Evolutionary conservation across 2,888 invertebrate genomes (phyloP).

Genomic region (Leptopilina myrica): DNA sequence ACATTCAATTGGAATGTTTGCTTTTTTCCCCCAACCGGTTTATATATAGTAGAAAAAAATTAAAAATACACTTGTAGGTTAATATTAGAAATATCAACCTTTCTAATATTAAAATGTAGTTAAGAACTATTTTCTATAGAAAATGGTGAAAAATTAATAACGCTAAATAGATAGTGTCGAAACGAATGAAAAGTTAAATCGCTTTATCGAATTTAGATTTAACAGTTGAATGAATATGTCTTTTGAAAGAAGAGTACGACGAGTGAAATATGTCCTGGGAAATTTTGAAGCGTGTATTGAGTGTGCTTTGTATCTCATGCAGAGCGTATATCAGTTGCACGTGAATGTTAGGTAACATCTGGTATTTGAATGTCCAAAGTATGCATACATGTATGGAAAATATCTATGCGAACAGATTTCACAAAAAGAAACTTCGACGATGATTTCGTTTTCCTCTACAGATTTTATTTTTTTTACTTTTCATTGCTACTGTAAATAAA

Average conservation of each 20-base stretch:
- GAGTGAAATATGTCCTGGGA: conserved; percentile 18
- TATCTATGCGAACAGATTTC: conserved; percentile 16
- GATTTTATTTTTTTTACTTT: neutral
- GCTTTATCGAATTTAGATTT: conserved; percentile 8
- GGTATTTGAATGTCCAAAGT: neutral
- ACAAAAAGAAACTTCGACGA: conserved; percentile 19
- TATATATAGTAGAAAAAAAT: too few relatives aligned
- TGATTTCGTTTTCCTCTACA: neutral
- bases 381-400: conserved; percentile 12
- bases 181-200: neutral
- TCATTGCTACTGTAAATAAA: too few relatives aligned
- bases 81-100: too few relatives aligned
- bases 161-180: neutral
- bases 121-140: too few relatives aligned
- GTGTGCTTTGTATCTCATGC: conserved; percentile 19
- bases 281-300: conserved; percentile 20
- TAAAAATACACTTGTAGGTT: too few relatives aligned
- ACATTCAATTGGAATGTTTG: too few relatives aligned
- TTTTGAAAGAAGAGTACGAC: neutral
- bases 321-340: conserved; percentile 1
- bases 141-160: neutral
- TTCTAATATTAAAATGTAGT: too few relatives aligned
- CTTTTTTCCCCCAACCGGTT: too few relatives aligned
- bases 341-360: conserved; percentile 32
- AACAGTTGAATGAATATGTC: conserved; percentile 11